A percentile compares a stretch with the other conserved stretches of the same genome.
These are phyloP conservation scores for Nanger granti DNA, from an alignment of 2,113 vertebrate species.

Conservation along the genomic window DNA sequence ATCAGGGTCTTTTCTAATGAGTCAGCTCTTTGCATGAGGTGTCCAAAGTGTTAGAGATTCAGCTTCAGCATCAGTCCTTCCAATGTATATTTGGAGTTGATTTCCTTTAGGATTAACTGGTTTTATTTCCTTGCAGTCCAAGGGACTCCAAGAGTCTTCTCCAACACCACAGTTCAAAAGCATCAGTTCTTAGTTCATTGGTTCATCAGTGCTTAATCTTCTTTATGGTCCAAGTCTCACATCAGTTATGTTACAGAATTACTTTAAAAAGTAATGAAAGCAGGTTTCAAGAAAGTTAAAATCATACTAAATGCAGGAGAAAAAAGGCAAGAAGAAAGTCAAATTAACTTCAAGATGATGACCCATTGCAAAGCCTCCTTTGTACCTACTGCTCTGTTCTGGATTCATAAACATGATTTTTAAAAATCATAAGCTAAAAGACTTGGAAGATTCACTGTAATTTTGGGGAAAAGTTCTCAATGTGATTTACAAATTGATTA, in stretches of 20 bases:
- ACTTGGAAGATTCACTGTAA: not conserved
- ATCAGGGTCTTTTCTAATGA: not conserved
- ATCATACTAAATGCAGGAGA: not conserved
- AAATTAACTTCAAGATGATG: not conserved
- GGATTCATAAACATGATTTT: not conserved
- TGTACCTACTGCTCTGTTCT: accelerated
- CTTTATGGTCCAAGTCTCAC: not conserved
- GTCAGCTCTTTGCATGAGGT: not conserved
- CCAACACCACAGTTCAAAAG: not conserved
- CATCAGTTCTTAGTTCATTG: not conserved
- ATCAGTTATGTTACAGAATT: not conserved
- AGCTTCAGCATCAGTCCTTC: not conserved
- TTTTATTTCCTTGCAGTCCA: not conserved
- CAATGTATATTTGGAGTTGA: not conserved
- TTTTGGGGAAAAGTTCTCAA: not conserved
- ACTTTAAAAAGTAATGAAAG: not conserved
- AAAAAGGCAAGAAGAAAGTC: not conserved
- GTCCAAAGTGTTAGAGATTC: not conserved
- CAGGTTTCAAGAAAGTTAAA: not conserved
- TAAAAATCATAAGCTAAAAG: not conserved
- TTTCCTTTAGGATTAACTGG: not conserved
- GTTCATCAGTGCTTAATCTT: not conserved
- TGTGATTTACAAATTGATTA: conserved; percentile 42
- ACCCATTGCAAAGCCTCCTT: not conserved
- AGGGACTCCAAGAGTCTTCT: not conserved